Evolutionary conservation across 2,797 vertebrate genomes (phyloP).

Genomic region (Channallabes apus): DNA sequence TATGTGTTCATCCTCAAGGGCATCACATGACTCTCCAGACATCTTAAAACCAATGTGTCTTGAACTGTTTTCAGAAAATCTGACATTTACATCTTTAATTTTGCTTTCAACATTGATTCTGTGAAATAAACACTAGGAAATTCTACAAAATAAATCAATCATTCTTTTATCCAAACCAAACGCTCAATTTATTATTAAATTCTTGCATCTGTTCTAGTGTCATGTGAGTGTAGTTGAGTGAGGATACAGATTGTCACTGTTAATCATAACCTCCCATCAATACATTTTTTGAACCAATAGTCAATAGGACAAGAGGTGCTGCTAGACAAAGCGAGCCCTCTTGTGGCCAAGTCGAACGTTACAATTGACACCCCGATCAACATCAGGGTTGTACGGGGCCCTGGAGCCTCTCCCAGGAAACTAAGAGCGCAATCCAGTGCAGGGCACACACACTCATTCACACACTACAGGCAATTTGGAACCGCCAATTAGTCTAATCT

Average conservation of each 20-base stretch:
- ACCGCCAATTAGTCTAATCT: too few species aligned
- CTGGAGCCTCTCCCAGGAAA: too few species aligned
- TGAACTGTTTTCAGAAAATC: conserved; percentile 20
- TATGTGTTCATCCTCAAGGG: conserved; percentile 23
- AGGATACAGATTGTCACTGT: background rate
- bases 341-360: conserved; percentile 1
- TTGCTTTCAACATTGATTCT: background rate
- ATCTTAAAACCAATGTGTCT: conserved; percentile 22
- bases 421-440: too few species aligned
- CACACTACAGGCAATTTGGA: too few species aligned
- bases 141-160: background rate
- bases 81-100: conserved; percentile 1
- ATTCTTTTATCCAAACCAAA: background rate
- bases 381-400: too few species aligned
- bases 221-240: background rate
- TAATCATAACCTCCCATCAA: background rate
- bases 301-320: background rate
- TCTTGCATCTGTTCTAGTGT: background rate
- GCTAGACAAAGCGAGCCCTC: conserved; percentile 2
- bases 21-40: conserved; percentile 20
- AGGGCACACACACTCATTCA: too few species aligned
- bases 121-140: background rate
- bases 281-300: too few species aligned
- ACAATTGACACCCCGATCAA: background rate
- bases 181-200: background rate